phyloP scores from a whole-genome alignment of 2,888 invertebrate species.

The Bellardia pandia region DNA sequence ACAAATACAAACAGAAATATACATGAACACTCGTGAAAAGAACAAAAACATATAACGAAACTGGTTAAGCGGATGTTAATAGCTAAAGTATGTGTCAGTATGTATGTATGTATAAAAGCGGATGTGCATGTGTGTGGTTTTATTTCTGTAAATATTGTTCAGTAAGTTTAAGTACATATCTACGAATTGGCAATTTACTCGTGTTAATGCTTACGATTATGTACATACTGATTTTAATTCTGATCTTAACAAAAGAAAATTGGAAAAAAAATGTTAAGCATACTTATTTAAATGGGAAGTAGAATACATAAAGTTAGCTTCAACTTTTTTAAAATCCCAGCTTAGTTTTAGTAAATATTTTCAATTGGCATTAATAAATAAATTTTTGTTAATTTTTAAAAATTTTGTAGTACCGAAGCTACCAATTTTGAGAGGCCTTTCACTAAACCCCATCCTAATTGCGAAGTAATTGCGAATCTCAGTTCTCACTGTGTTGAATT shows the following conservation, averaged over 20 bases:
- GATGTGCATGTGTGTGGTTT: not conserved
- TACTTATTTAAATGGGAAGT: too few species aligned
- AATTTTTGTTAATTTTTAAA: too few species aligned
- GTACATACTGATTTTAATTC: slow-evolving; percentile 4
- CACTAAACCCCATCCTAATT: too few species aligned
- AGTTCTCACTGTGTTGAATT: too few species aligned
- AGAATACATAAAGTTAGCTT: too few species aligned
- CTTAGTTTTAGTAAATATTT: too few species aligned
- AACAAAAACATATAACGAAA: not conserved
- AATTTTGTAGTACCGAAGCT: too few species aligned
- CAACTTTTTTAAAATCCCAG: too few species aligned
- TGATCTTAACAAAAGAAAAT: not conserved
- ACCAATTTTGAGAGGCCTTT: too few species aligned
- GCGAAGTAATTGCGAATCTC: too few species aligned
- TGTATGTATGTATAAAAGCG: not conserved
- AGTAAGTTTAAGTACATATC: slow-evolving; percentile 27
- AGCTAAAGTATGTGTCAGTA: not conserved
- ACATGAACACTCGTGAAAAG: not conserved
- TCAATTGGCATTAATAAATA: too few species aligned
- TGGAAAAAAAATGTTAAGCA: too few species aligned
- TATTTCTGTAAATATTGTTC: slow-evolving; percentile 9
- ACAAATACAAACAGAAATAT: not conserved
- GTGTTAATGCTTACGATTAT: not conserved
- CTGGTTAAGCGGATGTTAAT: slow-evolving; percentile 48
- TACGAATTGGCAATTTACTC: slow-evolving; percentile 29